Evolutionary conservation across 2,113 vertebrate species (phyloP).

Genomic region (Ameiurus melas): DNA sequence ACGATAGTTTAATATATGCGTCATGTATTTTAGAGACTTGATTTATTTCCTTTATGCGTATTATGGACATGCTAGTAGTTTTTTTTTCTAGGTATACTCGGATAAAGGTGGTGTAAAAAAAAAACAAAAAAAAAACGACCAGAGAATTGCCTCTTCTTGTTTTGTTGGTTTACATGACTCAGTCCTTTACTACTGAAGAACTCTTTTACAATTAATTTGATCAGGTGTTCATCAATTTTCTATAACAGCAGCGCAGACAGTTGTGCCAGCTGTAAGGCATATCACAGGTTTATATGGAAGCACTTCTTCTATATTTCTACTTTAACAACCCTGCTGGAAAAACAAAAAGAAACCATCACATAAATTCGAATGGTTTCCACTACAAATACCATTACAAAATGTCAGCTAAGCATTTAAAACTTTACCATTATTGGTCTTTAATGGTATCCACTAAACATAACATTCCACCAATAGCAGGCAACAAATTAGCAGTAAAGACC

Average conservation of each 20-base stretch:
- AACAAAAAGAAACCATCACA: too few relatives aligned
- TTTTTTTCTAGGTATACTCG: not conserved
- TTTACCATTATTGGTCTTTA: too few relatives aligned
- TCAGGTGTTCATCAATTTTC: too few relatives aligned
- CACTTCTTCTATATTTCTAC: not conserved
- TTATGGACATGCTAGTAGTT: not conserved
- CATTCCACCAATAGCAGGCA: too few relatives aligned
- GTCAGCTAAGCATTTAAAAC: too few relatives aligned
- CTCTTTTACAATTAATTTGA: not conserved
- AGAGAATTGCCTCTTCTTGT: not conserved
- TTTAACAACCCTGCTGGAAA: not conserved
- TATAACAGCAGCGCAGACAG: too few relatives aligned
- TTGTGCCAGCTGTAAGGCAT: too few relatives aligned
- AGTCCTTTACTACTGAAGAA: not conserved
- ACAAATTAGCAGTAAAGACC: too few relatives aligned
- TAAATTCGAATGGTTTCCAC: too few relatives aligned
- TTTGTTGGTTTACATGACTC: not conserved
- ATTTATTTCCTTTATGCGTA: not conserved
- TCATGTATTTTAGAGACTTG: not conserved
- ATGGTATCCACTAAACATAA: too few relatives aligned
- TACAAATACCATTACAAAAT: too few relatives aligned
- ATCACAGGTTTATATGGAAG: not conserved
- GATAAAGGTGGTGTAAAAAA: not conserved
- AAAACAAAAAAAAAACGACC: not conserved
- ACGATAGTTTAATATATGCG: not conserved